Evolutionary conservation across 2,113 vertebrate species (phyloP).

Genomic region (Symphodus melops): DNA sequence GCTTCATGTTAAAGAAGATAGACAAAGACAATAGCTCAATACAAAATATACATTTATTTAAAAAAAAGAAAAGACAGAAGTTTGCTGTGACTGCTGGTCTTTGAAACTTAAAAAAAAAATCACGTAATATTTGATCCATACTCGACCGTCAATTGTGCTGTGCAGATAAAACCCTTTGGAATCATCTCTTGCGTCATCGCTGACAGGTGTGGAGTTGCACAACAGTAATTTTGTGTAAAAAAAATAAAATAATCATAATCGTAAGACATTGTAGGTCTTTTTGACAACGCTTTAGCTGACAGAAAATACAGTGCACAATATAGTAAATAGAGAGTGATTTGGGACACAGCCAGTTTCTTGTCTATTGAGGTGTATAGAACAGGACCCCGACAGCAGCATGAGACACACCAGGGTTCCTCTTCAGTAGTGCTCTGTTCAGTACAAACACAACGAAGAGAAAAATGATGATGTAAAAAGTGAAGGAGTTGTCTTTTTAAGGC

Average conservation of each 20-base stretch:
- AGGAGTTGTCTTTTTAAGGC: not conserved
- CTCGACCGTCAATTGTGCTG: not conserved
- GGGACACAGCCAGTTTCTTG: not conserved
- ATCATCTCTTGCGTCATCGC: no score
- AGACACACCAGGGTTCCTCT: conserved; percentile 5
- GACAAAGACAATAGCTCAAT: no score
- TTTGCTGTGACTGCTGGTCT: no score
- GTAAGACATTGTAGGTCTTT: not conserved
- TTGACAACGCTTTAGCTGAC: not conserved
- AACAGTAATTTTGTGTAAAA: not conserved
- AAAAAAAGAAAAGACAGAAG: no score
- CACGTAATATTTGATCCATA: not conserved
- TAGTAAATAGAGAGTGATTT: not conserved
- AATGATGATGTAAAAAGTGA: not conserved
- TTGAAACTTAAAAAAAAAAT: no score
- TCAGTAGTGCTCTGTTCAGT: not conserved
- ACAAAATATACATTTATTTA: no score
- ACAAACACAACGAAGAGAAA: not conserved
- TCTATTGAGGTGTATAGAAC: not conserved
- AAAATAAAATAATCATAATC: not conserved
- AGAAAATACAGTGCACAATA: not conserved
- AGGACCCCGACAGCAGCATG: not conserved
- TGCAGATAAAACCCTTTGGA: not conserved
- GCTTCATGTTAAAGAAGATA: no score
- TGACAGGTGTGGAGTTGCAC: not conserved